phyloP scores from a whole-genome alignment of 1,140 invertebrate species.

The Samia ricini region DNA sequence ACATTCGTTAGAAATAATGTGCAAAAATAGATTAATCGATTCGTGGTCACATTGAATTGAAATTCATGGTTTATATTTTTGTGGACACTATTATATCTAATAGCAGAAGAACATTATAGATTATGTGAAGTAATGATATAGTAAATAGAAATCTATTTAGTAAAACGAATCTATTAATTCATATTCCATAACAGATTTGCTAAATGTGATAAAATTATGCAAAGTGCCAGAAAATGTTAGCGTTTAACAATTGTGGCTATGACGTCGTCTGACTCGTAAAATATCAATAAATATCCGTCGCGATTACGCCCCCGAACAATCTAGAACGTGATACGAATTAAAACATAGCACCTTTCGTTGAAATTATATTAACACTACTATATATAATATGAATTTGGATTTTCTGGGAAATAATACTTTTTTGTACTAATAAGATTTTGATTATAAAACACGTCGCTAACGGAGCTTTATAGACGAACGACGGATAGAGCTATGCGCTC shows the following conservation, averaged over 20 bases:
- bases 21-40: constrained; percentile 2
- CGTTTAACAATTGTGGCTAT: neutral
- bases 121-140: constrained; percentile 33
- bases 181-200: constrained; percentile 35
- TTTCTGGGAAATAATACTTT: constrained; percentile 73
- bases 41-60: neutral
- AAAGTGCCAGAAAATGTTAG: constrained; percentile 6
- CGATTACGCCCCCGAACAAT: constrained; percentile 45
- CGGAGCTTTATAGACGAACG: constrained; percentile 32
- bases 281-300: constrained; percentile 26
- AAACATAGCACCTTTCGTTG: constrained; percentile 54
- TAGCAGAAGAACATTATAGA: constrained; percentile 54
- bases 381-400: constrained; percentile 71
- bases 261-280: constrained; percentile 5
- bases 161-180: neutral
- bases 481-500: constrained; percentile 39
- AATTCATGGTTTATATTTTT: neutral
- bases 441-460: constrained; percentile 48
- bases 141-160: neutral
- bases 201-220: neutral
- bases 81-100: neutral
- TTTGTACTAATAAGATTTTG: constrained; percentile 72
- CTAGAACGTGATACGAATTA: constrained; percentile 36
- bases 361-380: constrained; percentile 71
- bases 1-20: neutral